These are phyloP conservation scores for Anguilla marmorata DNA, from an alignment of 2,797 vertebrate species.

Conservation along the genomic window DNA sequence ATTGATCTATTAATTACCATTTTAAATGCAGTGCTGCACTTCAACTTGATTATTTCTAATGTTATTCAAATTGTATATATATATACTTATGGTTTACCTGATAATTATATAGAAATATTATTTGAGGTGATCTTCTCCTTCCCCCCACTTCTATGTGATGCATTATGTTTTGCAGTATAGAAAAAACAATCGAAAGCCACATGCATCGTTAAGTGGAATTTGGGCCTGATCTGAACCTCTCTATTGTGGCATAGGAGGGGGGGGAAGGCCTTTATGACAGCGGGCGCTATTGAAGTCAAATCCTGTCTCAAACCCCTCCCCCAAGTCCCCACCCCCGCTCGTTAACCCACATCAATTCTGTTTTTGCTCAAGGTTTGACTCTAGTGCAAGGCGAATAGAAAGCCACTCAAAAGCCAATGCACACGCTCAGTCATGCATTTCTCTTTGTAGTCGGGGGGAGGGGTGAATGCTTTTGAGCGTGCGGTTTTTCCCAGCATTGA, in stretches of 20 bases:
- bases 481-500: slow-evolving; percentile 44
- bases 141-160: neutral
- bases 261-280: slow-evolving; percentile 5
- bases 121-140: neutral
- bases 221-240: neutral
- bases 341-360: slow-evolving; percentile 3
- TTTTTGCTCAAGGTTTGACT: slow-evolving; percentile 19
- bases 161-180: neutral
- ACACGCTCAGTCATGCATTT: slow-evolving; percentile 28
- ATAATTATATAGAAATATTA: neutral
- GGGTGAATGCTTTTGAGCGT: slow-evolving; percentile 3
- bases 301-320: neutral
- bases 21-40: neutral
- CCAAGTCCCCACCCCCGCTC: neutral
- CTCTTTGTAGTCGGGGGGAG: neutral
- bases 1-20: neutral
- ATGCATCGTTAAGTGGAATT: neutral
- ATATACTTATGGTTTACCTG: too few relatives aligned
- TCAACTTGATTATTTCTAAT: neutral
- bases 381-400: slow-evolving; percentile 8
- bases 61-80: neutral
- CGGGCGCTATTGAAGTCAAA: neutral
- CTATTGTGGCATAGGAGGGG: neutral
- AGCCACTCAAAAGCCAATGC: slow-evolving; percentile 30
- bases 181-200: neutral